Conservation (phyloP, 92 coral and sea anemone species). For the Ricordea florida region DNA sequence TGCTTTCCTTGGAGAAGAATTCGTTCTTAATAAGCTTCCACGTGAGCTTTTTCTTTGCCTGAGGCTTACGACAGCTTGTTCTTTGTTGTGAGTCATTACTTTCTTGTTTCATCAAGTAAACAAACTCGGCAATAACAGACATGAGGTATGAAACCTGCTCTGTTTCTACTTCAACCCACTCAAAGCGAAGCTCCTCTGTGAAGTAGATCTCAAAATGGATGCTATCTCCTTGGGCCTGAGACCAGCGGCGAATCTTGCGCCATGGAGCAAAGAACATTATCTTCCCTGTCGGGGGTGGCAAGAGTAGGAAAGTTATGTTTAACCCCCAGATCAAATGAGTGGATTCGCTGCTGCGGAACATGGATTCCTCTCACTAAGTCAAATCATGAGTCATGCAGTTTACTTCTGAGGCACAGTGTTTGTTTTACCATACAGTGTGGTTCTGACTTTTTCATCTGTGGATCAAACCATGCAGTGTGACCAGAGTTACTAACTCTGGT, state of each 20-base stretch:
- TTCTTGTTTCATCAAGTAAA: slow-evolving; percentile 65
- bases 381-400: no score
- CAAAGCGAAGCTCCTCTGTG: slow-evolving; percentile 76
- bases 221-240: slow-evolving; percentile 82
- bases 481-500: no score
- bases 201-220: slow-evolving; percentile 86
- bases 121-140: slow-evolving; percentile 83
- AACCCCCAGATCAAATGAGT: no score
- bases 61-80: slow-evolving; percentile 22
- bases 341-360: no score
- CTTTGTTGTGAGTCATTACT: slow-evolving; percentile 52
- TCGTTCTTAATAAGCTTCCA: slow-evolving; percentile 77
- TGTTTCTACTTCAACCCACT: slow-evolving; percentile 87
- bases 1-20: slow-evolving; percentile 46
- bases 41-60: slow-evolving; percentile 42
- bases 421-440: no score
- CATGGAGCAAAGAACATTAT: slow-evolving; percentile 81
- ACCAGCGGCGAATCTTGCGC: slow-evolving; percentile 90
- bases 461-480: no score
- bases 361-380: no score
- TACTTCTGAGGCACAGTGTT: no score
- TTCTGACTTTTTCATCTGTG: no score
- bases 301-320: no score
- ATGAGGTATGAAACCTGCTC: slow-evolving; percentile 81
- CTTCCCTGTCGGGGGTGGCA: slow-evolving; percentile 53